Conservation (phyloP, 2,113 vertebrate species). For the Oreotrochilus melanogaster region DNA sequence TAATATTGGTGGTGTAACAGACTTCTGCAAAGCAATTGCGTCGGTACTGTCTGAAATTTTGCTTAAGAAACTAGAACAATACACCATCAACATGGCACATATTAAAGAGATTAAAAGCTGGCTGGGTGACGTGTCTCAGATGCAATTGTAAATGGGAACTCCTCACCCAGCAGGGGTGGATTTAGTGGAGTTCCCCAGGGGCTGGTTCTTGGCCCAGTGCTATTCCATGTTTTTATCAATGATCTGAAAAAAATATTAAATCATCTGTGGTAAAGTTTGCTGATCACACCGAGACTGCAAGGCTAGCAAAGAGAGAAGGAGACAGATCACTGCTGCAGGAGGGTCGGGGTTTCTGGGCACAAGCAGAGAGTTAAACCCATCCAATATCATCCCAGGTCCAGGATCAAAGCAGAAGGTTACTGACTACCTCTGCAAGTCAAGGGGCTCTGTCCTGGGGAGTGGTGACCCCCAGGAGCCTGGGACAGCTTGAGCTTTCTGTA, state of each 20-base stretch:
- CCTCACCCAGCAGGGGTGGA: conserved; percentile 6
- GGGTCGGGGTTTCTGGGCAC: background rate
- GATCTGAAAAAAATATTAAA: conserved; percentile 37
- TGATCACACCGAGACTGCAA: background rate
- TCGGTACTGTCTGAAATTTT: background rate
- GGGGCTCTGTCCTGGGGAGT: background rate
- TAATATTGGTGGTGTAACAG: background rate
- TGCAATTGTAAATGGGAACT: conserved; percentile 25
- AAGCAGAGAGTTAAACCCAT: background rate
- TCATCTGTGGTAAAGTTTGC: conserved; percentile 7
- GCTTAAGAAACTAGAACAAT: conserved; percentile 41
- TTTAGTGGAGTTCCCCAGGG: conserved; percentile 19
- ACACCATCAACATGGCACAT: background rate
- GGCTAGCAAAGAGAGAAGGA: background rate
- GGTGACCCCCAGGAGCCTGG: background rate
- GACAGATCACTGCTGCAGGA: background rate
- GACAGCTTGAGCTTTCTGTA: background rate
- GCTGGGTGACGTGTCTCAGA: conserved; percentile 25
- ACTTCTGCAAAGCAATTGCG: background rate
- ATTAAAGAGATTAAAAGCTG: conserved; percentile 29
- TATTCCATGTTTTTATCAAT: conserved; percentile 7
- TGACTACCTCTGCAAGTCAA: fast-evolving
- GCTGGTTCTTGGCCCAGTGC: background rate
- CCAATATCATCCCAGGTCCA: background rate
- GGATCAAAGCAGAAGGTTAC: background rate